phyloP scores from a whole-genome alignment of 2,888 invertebrate species.

The Dimorphilus gyrociliatus region DNA sequence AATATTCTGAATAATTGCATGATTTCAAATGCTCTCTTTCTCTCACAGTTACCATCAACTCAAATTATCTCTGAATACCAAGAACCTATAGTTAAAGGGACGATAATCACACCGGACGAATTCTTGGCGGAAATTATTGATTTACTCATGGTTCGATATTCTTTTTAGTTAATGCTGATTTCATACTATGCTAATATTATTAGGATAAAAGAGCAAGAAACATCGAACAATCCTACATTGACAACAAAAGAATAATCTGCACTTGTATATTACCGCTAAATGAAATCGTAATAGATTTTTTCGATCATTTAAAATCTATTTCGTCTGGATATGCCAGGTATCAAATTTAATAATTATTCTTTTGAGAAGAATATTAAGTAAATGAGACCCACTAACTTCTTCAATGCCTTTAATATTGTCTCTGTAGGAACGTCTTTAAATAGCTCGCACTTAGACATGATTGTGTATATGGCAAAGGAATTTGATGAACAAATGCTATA shows the following conservation, averaged over 20 bases:
- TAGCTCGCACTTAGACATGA: too few species aligned
- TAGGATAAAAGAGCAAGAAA: constrained; percentile 44
- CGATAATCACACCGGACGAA: constrained; percentile 64
- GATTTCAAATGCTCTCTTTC: constrained; percentile 3
- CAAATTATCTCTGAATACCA: constrained; percentile 55
- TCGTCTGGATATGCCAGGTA: constrained; percentile 79
- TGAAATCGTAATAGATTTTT: constrained; percentile 87
- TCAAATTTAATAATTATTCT: constrained; percentile 46
- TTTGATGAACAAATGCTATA: too few species aligned
- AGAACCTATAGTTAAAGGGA: constrained; percentile 73
- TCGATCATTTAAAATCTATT: constrained; percentile 69
- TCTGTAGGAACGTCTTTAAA: too few species aligned
- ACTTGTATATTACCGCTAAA: constrained; percentile 70
- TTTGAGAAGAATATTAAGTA: too few species aligned
- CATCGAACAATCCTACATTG: constrained; percentile 56
- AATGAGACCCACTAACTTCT: too few species aligned
- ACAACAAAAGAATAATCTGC: constrained; percentile 61
- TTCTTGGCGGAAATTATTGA: constrained; percentile 23
- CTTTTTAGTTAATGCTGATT: not conserved
- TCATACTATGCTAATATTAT: too few species aligned
- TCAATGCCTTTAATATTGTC: too few species aligned
- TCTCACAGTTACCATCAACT: constrained; percentile 31
- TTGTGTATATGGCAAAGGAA: too few species aligned
- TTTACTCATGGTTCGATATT: constrained; percentile 29
- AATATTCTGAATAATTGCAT: constrained; percentile 2